A percentile compares a stretch with the other conserved stretches of the same genome.
Evolutionary conservation across 2,888 invertebrate species (phyloP).

Genomic region (Noctuana brunneofusca): DNA sequence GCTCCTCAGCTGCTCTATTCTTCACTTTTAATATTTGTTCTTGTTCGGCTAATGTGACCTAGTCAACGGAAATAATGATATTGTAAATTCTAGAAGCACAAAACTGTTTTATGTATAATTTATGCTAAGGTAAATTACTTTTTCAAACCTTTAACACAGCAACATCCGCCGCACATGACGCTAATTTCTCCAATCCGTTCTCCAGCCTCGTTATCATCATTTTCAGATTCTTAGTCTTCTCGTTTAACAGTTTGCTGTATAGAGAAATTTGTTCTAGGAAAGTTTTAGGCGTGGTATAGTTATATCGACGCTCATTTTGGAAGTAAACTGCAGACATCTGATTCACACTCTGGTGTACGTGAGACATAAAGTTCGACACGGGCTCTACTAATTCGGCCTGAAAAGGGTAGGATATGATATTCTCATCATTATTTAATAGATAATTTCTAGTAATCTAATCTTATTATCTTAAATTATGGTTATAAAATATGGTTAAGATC

Average conservation of each 20-base stretch:
- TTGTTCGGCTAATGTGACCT: constrained; percentile 85
- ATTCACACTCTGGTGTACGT: constrained; percentile 94
- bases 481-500: no score
- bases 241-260: constrained; percentile 87
- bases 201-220: constrained; percentile 91
- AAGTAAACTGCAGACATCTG: constrained; percentile 91
- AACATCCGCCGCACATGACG: constrained; percentile 92
- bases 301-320: constrained; percentile 93
- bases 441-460: no score
- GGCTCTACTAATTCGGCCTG: constrained; percentile 83
- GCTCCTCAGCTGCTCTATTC: constrained; percentile 94
- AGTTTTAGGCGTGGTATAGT: constrained; percentile 98
- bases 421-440: neutral
- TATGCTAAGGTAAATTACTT: constrained; percentile 32
- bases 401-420: neutral
- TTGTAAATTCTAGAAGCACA: no score
- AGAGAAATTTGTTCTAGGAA: constrained; percentile 96
- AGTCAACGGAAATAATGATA: constrained; percentile 56
- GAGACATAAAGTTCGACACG: constrained; percentile 94
- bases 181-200: constrained; percentile 93
- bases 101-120: no score
- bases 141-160: constrained; percentile 88
- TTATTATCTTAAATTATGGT: no score
- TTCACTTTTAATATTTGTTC: constrained; percentile 93
- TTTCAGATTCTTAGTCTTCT: constrained; percentile 86